A percentile compares a stretch with the other conserved stretches of the same genome.
Conservation (phyloP, 1,140 invertebrate species). For the Orchestia grillus region DNA sequence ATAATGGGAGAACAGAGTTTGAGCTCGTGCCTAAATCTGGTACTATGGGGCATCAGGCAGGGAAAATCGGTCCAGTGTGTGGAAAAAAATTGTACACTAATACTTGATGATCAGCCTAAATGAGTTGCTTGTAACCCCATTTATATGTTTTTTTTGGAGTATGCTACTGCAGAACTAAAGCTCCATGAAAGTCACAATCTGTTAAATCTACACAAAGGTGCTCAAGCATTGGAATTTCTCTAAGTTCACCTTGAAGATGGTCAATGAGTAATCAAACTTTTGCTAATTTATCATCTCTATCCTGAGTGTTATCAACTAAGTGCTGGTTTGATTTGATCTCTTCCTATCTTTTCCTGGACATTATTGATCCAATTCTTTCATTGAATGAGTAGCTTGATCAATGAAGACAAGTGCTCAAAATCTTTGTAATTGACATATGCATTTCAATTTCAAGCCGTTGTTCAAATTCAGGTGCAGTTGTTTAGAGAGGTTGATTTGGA, state of each 20-base stretch:
- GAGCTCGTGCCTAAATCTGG: constrained; percentile 56
- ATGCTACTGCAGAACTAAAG: constrained; percentile 65
- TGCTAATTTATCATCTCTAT: constrained; percentile 54
- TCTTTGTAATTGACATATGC: not conserved
- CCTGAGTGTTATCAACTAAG: too few relatives aligned
- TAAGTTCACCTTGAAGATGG: constrained; percentile 58
- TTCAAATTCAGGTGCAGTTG: not conserved
- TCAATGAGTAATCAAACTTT: constrained; percentile 55
- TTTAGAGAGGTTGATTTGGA: not conserved
- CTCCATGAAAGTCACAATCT: constrained; percentile 67
- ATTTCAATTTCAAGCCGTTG: not conserved
- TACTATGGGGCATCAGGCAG: not conserved
- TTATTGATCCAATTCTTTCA: not conserved
- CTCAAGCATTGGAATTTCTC: constrained; percentile 58
- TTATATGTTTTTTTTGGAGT: constrained; percentile 66
- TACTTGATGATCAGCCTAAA: not conserved
- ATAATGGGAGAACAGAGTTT: constrained; percentile 52
- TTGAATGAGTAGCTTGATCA: not conserved
- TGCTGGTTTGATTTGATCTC: too few relatives aligned
- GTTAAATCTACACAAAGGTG: constrained; percentile 63
- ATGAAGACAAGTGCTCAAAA: not conserved
- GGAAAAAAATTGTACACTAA: not conserved
- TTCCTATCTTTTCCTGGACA: too few relatives aligned
- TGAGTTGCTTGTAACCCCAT: not conserved
- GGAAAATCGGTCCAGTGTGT: not conserved